Conservation (phyloP, 2,888 invertebrate genomes). For the Leptinotarsa tumamoca region DNA sequence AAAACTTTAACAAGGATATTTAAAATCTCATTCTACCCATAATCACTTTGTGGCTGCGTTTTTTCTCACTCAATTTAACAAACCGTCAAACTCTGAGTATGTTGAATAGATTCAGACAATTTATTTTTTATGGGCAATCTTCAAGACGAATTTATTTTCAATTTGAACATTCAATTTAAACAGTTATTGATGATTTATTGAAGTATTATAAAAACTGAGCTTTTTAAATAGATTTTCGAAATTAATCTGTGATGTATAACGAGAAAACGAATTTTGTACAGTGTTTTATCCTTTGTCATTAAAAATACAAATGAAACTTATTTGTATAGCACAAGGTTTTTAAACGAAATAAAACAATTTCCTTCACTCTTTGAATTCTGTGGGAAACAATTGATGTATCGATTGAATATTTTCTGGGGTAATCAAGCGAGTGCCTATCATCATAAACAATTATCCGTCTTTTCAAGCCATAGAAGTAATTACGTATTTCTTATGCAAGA, state of each 20-base stretch:
- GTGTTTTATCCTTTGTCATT: not conserved
- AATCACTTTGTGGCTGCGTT: conserved; percentile 33
- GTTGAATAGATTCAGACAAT: conserved; percentile 35
- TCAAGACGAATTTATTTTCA: conserved; percentile 38
- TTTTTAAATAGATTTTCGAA: conserved; percentile 38
- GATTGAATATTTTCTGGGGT: not conserved
- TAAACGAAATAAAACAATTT: not conserved
- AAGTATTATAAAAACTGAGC: conserved; percentile 34
- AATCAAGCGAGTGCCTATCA: too few species aligned
- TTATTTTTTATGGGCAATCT: conserved; percentile 36
- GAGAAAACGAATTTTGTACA: conserved; percentile 3
- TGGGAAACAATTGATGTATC: not conserved
- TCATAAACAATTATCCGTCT: too few species aligned
- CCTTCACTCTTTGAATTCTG: not conserved
- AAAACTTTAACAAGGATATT: conserved; percentile 29
- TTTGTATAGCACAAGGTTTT: not conserved
- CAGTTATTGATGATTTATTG: conserved; percentile 33
- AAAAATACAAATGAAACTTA: not conserved
- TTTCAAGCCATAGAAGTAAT: too few species aligned
- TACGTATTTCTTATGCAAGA: too few species aligned
- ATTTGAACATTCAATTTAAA: conserved; percentile 38
- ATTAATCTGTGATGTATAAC: conserved; percentile 27
- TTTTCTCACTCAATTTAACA: conserved; percentile 34
- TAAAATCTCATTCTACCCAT: conserved; percentile 26
- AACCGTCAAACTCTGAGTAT: conserved; percentile 30